Conservation (phyloP, 2,113 vertebrate species). For the Colinus virginianus region DNA sequence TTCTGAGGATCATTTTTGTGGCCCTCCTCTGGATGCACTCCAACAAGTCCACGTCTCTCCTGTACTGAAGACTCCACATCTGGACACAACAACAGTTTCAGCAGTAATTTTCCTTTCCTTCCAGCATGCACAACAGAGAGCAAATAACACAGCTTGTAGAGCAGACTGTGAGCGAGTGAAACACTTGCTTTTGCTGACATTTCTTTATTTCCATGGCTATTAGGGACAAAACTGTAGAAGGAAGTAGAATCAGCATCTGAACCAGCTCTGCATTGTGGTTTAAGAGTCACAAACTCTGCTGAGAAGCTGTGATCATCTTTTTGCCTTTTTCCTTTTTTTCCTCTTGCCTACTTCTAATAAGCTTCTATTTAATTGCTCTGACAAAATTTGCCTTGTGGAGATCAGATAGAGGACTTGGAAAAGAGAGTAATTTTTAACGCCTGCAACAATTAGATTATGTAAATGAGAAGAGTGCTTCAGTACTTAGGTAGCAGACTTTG, state of each 20-base stretch:
- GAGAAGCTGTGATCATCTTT: background rate
- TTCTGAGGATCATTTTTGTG: too few relatives aligned
- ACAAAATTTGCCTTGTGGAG: background rate
- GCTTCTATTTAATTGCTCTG: conserved; percentile 1
- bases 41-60: too few relatives aligned
- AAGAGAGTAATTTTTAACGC: background rate
- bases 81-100: too few relatives aligned
- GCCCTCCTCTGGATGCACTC: too few relatives aligned
- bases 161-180: background rate
- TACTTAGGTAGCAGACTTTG: background rate
- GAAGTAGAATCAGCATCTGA: background rate
- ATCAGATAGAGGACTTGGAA: conserved; percentile 17
- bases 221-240: background rate
- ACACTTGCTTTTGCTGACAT: background rate
- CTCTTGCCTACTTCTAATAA: background rate
- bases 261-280: background rate
- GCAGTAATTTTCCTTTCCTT: background rate
- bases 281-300: background rate
- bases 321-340: background rate
- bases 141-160: background rate
- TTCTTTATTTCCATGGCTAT: conserved; percentile 7
- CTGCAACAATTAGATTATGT: conserved; percentile 39
- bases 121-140: accelerated
- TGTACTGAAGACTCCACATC: too few relatives aligned
- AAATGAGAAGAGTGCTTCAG: conserved; percentile 31